phyloP scores from a whole-genome alignment of 2,113 vertebrate genomes.

The Proterorhinus semilunaris region DNA sequence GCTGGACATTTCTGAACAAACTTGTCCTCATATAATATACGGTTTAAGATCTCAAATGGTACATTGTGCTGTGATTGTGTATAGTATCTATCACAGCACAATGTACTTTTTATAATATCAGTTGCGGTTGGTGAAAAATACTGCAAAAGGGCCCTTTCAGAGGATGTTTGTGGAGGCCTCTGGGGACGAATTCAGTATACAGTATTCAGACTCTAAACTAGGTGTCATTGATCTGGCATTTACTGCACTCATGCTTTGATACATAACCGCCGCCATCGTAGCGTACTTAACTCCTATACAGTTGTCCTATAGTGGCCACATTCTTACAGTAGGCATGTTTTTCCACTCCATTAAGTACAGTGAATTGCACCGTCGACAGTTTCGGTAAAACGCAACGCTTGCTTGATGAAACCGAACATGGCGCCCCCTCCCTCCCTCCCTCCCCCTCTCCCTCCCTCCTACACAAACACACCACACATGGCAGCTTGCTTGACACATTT shows the following conservation, averaged over 20 bases:
- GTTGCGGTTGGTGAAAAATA: no score
- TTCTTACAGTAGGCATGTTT: slow-evolving; percentile 11
- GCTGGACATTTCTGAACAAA: neutral
- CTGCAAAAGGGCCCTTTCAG: no score
- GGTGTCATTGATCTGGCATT: neutral
- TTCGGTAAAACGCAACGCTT: slow-evolving; percentile 30
- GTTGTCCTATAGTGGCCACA: neutral
- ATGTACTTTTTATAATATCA: neutral
- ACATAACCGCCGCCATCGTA: neutral
- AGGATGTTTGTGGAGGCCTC: no score
- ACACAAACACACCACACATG: slow-evolving; percentile 45
- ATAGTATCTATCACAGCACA: neutral
- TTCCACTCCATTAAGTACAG: slow-evolving; percentile 17
- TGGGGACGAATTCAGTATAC: neutral
- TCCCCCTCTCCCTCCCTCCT: slow-evolving; percentile 19
- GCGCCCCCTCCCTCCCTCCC: slow-evolving; percentile 27
- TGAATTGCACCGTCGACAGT: slow-evolving; percentile 18
- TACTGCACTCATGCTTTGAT: neutral
- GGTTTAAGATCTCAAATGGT: neutral
- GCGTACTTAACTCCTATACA: neutral
- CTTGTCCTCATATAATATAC: neutral
- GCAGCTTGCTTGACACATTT: slow-evolving; percentile 53
- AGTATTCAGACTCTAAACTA: neutral
- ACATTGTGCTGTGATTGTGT: neutral
- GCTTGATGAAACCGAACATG: slow-evolving; percentile 56